A percentile compares a stretch with the other conserved stretches of the same genome.
These are phyloP conservation scores for Ornithoptera alexandrae DNA, from an alignment of 2,888 invertebrate genomes.

Conservation along the genomic window DNA sequence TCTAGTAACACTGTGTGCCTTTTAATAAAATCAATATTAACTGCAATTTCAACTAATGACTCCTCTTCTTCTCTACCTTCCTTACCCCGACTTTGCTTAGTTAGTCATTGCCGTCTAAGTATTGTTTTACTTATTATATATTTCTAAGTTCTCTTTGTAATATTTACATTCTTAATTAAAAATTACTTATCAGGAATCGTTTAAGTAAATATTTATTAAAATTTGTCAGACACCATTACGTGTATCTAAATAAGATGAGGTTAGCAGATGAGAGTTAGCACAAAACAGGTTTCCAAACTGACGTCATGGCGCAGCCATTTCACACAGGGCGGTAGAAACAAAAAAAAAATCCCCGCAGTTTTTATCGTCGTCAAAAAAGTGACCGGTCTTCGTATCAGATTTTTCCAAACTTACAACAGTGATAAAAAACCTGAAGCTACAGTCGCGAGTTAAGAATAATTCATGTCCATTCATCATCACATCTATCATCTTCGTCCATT, in stretches of 20 bases:
- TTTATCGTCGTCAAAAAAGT: neutral
- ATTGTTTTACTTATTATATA: no score
- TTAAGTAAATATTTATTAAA: neutral
- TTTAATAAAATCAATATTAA: no score
- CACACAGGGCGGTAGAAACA: neutral
- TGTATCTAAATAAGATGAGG: neutral
- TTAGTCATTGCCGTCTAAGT: no score
- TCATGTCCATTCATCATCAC: neutral
- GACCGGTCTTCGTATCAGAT: neutral
- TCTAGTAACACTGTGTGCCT: no score
- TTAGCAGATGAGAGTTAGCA: constrained; percentile 3
- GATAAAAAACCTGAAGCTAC: neutral
- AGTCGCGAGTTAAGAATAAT: neutral
- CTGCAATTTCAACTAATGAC: no score
- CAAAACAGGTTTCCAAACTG: constrained; percentile 13
- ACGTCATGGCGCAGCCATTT: constrained; percentile 8
- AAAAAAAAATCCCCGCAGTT: constrained; percentile 7
- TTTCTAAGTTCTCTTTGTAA: neutral
- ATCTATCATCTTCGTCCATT: no score
- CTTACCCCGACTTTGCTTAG: no score
- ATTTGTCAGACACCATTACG: neutral
- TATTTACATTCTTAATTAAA: neutral
- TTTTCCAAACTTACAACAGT: neutral
- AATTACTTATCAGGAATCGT: neutral
- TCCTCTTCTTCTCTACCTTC: no score